Evolutionary conservation across 1,140 invertebrate species (phyloP), one percentile per base, ranked within the genome.

Genomic region (Dufourea novaeangliae): DNA sequence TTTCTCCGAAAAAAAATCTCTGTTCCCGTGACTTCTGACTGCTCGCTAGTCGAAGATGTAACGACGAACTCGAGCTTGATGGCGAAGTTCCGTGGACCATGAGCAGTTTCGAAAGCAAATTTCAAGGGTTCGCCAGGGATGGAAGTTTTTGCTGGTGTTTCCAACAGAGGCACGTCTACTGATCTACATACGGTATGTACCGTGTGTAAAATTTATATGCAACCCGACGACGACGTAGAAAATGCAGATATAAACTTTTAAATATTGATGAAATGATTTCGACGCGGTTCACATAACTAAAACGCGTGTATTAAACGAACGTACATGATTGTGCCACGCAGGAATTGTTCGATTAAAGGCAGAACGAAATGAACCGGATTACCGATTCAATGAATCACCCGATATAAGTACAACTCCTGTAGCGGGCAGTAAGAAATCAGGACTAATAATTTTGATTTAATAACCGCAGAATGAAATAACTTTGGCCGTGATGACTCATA

Each of bases 361-460:
- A 14, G 32, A 74, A 61, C 22, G 62, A 63, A 32, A 2, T n/a
- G 44, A 32, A 39, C 54, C 14, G 37, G 57, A 64, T n/a, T 39
- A 39, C 20, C 50, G 25, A 50, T 63, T 57, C 25, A 59, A 22
- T 68, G 52, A 50, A 61, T 52, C 61, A 63, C 17, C n/a, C 44
- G 39, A 59, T 63, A 54, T 6, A 41, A 10, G 17, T 12, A 32
- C 39, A 44, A 41, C 27, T 56, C 29, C 27, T 20, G 57, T 50
- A 32, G 14, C 68, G 39, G 6, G 14, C 32, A 39, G 67, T 22
- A 61, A 39, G 56, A 68, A 61, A 73, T 82, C 67, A 29, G 34
- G 56, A 20, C 57, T 66, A 80, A 75, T 79, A 80, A 75, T 67
- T 44, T 79, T 82, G 82, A 82, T 86, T 82, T 82, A 87, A 87